Percentiles rank a stretch among this genome's conserved stretches.
These are phyloP conservation scores for Acipenser transmontanus DNA, from an alignment of 2,797 vertebrate species.

Conservation along the genomic window DNA sequence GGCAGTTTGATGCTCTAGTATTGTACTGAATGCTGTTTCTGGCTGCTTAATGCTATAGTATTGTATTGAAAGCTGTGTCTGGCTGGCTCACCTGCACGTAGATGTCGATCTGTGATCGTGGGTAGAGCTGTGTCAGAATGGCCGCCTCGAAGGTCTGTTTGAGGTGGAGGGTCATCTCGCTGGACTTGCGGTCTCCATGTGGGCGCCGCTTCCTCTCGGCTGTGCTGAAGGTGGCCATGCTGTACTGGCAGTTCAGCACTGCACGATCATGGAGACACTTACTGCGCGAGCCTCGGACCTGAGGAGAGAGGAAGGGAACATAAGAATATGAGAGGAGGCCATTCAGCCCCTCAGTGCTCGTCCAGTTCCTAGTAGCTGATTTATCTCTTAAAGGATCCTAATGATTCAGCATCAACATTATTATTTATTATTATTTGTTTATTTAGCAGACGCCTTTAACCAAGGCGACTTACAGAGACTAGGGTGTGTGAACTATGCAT, in stretches of 20 bases:
- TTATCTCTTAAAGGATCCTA: no score
- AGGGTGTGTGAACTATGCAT: no score
- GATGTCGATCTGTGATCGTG: conserved; percentile 89
- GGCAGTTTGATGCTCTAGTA: no score
- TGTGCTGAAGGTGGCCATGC: conserved; percentile 89
- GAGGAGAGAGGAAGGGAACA: conserved; percentile 4
- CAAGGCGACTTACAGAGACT: no score
- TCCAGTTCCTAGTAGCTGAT: no score
- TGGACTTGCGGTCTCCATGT: conserved; percentile 82
- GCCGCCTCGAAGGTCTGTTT: conserved; percentile 89
- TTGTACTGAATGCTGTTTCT: neutral
- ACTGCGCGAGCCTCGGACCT: conserved; percentile 77
- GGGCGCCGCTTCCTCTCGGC: conserved; percentile 81
- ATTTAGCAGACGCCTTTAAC: no score
- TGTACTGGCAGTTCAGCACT: conserved; percentile 87
- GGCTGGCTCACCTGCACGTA: conserved; percentile 74
- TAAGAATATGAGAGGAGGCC: neutral
- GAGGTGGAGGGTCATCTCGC: conserved; percentile 84
- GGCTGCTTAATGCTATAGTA: no score
- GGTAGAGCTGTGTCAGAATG: conserved; percentile 81
- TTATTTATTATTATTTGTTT: no score
- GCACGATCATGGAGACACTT: conserved; percentile 75
- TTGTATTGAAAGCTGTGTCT: no score
- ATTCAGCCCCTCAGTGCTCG: neutral
- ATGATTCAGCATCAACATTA: no score